Percentiles rank a stretch among this genome's conserved stretches.
These are phyloP conservation scores for Diarsia mendica DNA, from an alignment of 2,888 invertebrate species.

Conservation along the genomic window DNA sequence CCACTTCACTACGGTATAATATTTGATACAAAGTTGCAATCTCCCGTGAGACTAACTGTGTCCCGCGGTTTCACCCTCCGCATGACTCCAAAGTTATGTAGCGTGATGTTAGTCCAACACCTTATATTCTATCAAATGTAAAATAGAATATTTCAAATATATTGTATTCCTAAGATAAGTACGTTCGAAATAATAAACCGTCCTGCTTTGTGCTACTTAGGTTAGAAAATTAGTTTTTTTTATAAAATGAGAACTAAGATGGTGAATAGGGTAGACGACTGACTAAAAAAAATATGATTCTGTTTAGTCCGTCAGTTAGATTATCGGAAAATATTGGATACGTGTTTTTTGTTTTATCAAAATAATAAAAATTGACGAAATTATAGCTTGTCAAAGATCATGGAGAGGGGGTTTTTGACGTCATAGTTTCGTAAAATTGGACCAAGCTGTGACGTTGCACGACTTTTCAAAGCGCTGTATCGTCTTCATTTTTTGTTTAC, in stretches of 20 bases:
- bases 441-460: too few relatives aligned
- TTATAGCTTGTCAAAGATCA: too few relatives aligned
- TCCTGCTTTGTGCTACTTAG: background rate
- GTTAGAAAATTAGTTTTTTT: conserved; percentile 1
- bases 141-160: background rate
- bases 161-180: background rate
- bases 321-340: too few relatives aligned
- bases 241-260: background rate
- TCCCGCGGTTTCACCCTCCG: background rate
- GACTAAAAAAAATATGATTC: too few relatives aligned
- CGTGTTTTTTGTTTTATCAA: too few relatives aligned
- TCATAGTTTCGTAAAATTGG: too few relatives aligned
- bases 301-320: too few relatives aligned
- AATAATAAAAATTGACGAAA: too few relatives aligned
- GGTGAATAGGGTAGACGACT: too few relatives aligned
- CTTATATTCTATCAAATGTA: background rate
- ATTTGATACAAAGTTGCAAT: background rate
- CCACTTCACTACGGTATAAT: background rate
- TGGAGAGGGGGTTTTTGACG: too few relatives aligned
- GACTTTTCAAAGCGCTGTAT: too few relatives aligned
- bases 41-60: background rate
- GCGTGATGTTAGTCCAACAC: background rate
- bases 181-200: background rate
- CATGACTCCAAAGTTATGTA: background rate
- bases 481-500: too few relatives aligned